phyloP scores from a whole-genome alignment of 2,113 vertebrate species.

The Malurus cyaneus region DNA sequence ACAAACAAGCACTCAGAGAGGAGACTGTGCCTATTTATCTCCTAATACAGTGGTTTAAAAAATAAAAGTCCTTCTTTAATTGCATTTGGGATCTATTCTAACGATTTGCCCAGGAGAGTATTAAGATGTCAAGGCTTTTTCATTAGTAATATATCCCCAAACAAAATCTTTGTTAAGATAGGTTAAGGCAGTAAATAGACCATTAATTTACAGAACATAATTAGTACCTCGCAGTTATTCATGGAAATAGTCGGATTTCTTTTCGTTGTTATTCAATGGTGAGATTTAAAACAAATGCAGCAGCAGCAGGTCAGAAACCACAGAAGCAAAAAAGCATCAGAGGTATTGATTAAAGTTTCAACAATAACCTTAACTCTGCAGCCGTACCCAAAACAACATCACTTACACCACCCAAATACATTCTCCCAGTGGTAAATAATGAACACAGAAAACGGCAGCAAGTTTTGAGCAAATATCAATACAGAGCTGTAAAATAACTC shows the following conservation, averaged over 20 bases:
- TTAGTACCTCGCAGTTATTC: constrained; percentile 64
- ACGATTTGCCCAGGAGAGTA: constrained; percentile 65
- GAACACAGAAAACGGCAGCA: not conserved
- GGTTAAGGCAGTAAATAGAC: constrained; percentile 62
- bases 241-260: constrained; percentile 18
- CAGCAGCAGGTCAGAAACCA: constrained; percentile 5
- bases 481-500: not conserved
- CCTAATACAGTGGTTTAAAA: constrained; percentile 44
- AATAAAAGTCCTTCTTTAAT: constrained; percentile 49
- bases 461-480: constrained; percentile 14
- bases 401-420: constrained; percentile 11
- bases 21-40: constrained; percentile 51
- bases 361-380: constrained; percentile 33
- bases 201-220: constrained; percentile 69
- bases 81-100: constrained; percentile 68
- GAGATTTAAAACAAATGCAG: constrained; percentile 22
- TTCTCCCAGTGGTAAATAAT: constrained; percentile 17
- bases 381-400: not conserved
- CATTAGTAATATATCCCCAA: constrained; percentile 66
- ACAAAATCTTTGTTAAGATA: constrained; percentile 60
- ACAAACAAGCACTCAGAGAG: constrained; percentile 36
- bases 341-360: constrained; percentile 34
- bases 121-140: constrained; percentile 59
- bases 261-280: constrained; percentile 31
- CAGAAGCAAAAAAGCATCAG: not conserved